Conservation (phyloP, 2,113 vertebrate genomes). For the Pangasianodon gigas region DNA sequence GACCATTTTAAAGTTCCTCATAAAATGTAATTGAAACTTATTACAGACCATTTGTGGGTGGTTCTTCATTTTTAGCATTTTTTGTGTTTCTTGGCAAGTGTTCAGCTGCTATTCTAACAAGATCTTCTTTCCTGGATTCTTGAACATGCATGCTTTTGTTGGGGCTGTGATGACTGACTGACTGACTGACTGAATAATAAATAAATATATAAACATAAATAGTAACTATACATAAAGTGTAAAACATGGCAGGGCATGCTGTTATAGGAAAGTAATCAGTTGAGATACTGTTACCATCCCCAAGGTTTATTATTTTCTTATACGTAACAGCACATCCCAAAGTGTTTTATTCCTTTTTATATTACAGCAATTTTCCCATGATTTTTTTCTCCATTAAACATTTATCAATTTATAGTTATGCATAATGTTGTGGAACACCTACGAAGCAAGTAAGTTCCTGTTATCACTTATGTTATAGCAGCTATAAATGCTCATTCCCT, state of each 20-base stretch:
- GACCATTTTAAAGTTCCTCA: constrained; percentile 35
- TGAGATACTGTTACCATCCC: neutral
- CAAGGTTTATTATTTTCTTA: neutral
- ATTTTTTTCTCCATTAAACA: neutral
- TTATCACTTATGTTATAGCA: neutral
- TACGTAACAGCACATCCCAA: neutral
- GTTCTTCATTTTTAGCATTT: constrained; percentile 25
- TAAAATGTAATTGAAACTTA: constrained; percentile 46
- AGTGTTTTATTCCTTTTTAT: neutral
- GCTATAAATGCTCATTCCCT: neutral
- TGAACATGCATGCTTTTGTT: neutral
- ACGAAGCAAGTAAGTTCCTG: neutral
- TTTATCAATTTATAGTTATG: neutral
- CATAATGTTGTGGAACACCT: neutral
- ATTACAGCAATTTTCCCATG: neutral
- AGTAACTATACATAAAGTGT: neutral
- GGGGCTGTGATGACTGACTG: neutral
- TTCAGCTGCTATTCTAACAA: neutral
- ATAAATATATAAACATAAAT: neutral
- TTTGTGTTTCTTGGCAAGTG: neutral
- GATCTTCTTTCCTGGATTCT: neutral
- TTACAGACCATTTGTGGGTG: constrained; percentile 27
- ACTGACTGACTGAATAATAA: neutral
- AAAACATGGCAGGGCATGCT: neutral
- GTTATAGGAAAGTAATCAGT: neutral